Base-by-base conservation (phyloP, 2,797 vertebrate genomes). In the Acanthurus lineatus region DNA sequence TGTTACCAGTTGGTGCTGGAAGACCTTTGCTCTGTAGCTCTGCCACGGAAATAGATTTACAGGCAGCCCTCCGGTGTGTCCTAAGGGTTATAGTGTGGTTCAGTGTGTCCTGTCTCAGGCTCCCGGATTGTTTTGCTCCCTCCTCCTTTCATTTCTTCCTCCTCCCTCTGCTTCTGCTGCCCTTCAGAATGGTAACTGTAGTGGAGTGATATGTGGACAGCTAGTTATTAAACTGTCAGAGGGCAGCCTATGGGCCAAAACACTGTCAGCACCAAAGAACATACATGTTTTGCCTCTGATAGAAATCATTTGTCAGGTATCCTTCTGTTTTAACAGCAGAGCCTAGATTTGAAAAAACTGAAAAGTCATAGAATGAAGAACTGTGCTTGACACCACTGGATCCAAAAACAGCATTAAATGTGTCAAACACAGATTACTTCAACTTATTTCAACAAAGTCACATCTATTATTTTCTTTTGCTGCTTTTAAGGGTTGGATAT, bases 201-300 rank as follows among this genome's bases (percentile, higher is more conserved):
- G 88, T 47, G 71, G 74, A 86, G 79, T 88, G 91, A 92, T 85
- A 74, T 84, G 77, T 84, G 83, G 90, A 91, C 90, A 94, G 87
- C 81, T 75, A 82, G 77, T 93, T 84, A 91, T 92, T 92, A 93
- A 83, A 72, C 79, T 92, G 93, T 93, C 89, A 92, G 77, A 72
- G 63, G 52, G 81, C 71, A 56, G 83, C 52, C 77, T 65, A 35
- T 68, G 77, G 82, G 86, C 73, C 87, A 81, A 85, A 90, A 87
- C 82, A 79, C 83, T 86, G 82, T 85, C 77, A 79, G 78, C 61
- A 28, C 35, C 28, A 44, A 81, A 73, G 67, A 87, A 86, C 68
- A 40, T 74, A 87, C 65, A 81, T 79, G 70, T 87, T 86, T 90
- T 74, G 56, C 72, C 82, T 78, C 73, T 76, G 40, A 83, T 77